Percentiles rank a stretch among this genome's conserved stretches.
Evolutionary conservation across 2,888 invertebrate species (phyloP).

Genomic region (Carcina quercana): DNA sequence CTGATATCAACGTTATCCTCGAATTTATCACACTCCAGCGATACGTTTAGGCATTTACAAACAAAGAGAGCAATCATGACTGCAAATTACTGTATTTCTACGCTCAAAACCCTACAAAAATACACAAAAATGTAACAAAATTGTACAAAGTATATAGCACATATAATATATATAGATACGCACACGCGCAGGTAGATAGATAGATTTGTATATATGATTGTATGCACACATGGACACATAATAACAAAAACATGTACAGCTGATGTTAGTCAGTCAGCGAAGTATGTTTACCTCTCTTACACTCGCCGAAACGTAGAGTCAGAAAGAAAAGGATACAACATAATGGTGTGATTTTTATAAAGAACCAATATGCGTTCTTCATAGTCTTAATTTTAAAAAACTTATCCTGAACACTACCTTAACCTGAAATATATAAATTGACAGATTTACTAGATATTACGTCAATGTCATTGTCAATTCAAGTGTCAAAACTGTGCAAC

Average conservation of each 20-base stretch:
- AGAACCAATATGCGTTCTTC: too few species aligned
- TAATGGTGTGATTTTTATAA: too few species aligned
- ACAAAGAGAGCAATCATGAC: conserved; percentile 73
- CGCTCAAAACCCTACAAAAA: conserved; percentile 44
- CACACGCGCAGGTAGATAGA: too few species aligned
- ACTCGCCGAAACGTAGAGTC: neutral
- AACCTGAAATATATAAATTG: too few species aligned
- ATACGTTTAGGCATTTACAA: conserved; percentile 86
- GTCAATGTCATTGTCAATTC: too few species aligned
- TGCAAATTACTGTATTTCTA: conserved; percentile 25
- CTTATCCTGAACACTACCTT: too few species aligned
- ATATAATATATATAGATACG: too few species aligned
- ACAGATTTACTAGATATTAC: too few species aligned
- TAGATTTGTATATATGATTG: conserved; percentile 33
- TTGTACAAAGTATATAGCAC: conserved; percentile 31
- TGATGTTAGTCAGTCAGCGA: conserved; percentile 6
- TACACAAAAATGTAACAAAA: conserved; percentile 44
- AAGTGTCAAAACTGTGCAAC: too few species aligned
- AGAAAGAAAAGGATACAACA: conserved; percentile 1
- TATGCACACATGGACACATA: conserved; percentile 25
- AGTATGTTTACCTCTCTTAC: conserved; percentile 5
- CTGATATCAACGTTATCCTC: conserved; percentile 72
- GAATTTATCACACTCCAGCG: conserved; percentile 75
- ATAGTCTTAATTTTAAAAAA: too few species aligned
- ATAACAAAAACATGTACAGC: conserved; percentile 12